Conservation (phyloP, 2,797 vertebrate genomes). For the Podargus strigoides region DNA sequence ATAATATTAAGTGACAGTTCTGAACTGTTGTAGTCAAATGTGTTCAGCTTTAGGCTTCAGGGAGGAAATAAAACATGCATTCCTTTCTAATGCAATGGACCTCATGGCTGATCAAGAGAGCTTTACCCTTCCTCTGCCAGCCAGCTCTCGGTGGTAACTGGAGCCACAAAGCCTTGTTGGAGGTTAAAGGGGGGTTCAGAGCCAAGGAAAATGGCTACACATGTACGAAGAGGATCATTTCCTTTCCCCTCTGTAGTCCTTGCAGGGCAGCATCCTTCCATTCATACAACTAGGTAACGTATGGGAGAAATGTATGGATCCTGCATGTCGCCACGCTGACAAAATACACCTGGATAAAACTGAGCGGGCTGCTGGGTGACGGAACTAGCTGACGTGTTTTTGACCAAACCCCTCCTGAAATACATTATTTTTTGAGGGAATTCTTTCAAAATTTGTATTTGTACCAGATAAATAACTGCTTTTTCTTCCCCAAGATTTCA, state of each 20-base stretch:
- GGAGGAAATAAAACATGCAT: not conserved
- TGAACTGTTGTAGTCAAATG: not conserved
- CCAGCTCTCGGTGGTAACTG: not conserved
- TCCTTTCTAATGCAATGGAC: not conserved
- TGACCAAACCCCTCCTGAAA: not conserved
- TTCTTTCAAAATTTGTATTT: not conserved
- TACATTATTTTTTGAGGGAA: not conserved
- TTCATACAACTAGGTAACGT: fast-evolving
- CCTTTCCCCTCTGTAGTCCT: not conserved
- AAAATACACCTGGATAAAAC: not conserved
- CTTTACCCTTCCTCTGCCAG: not conserved
- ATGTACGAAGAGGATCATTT: not conserved
- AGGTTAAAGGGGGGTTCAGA: not conserved
- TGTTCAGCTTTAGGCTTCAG: slow-evolving; percentile 37
- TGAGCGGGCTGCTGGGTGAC: not conserved
- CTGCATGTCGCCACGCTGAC: not conserved
- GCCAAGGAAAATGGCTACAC: not conserved
- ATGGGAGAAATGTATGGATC: fast-evolving
- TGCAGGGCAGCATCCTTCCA: not conserved
- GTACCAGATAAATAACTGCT: not conserved
- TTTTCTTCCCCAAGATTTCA: not conserved
- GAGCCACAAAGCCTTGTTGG: not conserved
- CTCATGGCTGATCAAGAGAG: not conserved
- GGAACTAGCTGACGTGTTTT: not conserved
- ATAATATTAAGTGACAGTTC: slow-evolving; percentile 70